phyloP scores from a whole-genome alignment of 2,888 invertebrate genomes.

The Sarcophaga variegata region DNA sequence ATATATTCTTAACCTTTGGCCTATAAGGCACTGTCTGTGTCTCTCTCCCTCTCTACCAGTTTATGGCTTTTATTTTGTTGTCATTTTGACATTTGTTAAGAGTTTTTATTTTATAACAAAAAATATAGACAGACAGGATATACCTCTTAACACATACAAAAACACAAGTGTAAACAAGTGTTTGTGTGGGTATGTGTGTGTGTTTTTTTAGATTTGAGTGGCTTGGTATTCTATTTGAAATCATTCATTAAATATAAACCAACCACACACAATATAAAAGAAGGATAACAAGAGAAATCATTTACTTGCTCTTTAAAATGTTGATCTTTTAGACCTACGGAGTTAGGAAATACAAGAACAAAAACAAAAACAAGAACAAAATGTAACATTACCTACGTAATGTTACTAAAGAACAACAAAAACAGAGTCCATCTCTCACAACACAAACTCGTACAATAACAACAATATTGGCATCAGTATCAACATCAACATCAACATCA shows the following conservation, averaged over 20 bases:
- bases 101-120: background rate
- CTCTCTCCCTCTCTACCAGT: background rate
- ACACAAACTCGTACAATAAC: background rate
- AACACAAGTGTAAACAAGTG: constrained; percentile 21
- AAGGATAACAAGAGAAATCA: constrained; percentile 69
- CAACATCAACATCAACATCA: constrained; percentile 32
- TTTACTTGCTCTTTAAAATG: constrained; percentile 68
- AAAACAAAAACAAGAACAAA: background rate
- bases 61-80: background rate
- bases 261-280: constrained; percentile 59
- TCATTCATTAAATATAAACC: constrained; percentile 56
- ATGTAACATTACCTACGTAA: background rate
- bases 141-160: background rate
- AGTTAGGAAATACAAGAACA: background rate
- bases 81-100: constrained; percentile 38
- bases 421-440: constrained; percentile 12
- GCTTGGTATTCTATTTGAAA: constrained; percentile 46
- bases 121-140: too few relatives aligned
- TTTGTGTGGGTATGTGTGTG: background rate
- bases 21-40: background rate
- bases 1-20: background rate
- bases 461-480: constrained; percentile 43
- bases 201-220: constrained; percentile 35
- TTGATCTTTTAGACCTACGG: constrained; percentile 61
- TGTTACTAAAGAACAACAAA: constrained; percentile 37